These are phyloP conservation scores for Phylloscopus trochilus DNA, from an alignment of 2,113 vertebrate species.

Conservation along the genomic window DNA sequence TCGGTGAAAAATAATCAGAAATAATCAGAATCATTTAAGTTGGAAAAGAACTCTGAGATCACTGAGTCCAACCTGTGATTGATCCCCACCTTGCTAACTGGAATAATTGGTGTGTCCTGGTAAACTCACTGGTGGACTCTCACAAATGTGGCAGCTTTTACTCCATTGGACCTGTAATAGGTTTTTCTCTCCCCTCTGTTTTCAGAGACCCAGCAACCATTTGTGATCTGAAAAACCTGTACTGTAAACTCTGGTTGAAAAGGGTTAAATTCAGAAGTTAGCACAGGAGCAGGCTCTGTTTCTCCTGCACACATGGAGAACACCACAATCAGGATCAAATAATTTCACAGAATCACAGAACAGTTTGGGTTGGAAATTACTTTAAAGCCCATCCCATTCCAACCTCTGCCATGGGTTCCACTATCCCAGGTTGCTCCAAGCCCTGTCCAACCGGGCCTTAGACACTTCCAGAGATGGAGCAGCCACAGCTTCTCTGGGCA, in stretches of 20 bases:
- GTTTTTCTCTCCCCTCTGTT: background rate
- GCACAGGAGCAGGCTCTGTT: background rate
- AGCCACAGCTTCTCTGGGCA: background rate
- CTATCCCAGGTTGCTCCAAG: background rate
- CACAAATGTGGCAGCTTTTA: background rate
- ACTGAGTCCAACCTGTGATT: background rate
- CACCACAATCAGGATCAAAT: background rate
- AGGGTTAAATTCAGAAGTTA: background rate
- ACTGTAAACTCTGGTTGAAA: background rate
- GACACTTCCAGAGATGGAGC: background rate
- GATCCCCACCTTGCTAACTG: too few species aligned
- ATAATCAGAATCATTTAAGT: background rate
- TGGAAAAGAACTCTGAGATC: background rate
- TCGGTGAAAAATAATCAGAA: background rate
- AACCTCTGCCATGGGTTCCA: background rate
- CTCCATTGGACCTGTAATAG: fast-evolving
- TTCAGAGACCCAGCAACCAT: background rate
- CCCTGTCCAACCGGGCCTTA: background rate
- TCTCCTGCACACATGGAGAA: background rate
- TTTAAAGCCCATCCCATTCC: background rate
- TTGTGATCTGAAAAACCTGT: background rate
- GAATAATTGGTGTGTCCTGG: background rate
- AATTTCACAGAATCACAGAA: background rate
- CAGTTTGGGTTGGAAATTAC: background rate
- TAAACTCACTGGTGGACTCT: background rate